A percentile compares a stretch with the other conserved stretches of the same genome.
Conservation (phyloP, 2,113 vertebrate genomes). For the Orthonyx spaldingii region DNA sequence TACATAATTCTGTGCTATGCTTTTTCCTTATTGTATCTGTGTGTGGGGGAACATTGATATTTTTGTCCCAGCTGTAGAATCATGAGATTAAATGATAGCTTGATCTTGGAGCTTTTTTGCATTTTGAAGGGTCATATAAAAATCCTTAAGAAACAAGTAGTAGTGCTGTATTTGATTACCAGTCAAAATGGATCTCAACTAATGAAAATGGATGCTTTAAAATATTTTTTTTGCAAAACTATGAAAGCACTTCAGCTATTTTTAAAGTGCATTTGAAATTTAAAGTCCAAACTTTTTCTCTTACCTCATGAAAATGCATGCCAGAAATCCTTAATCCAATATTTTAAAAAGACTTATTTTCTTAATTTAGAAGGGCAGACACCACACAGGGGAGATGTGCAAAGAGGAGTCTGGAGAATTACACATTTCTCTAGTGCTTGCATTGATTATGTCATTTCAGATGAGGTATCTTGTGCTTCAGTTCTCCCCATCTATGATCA, state of each 20-base stretch:
- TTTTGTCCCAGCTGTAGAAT: background rate
- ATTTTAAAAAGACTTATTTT: background rate
- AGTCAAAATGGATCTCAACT: background rate
- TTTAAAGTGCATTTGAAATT: background rate
- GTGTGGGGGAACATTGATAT: background rate
- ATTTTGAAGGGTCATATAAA: background rate
- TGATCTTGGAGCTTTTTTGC: background rate
- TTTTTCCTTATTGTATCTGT: background rate
- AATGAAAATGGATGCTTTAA: conserved; percentile 13
- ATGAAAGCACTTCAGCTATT: background rate
- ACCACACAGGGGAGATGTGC: background rate
- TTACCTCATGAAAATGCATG: background rate
- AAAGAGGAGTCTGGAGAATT: background rate
- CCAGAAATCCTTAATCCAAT: background rate
- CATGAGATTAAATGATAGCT: background rate
- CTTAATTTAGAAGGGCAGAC: background rate
- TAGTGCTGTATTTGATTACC: background rate
- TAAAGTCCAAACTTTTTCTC: background rate
- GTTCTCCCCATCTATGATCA: background rate
- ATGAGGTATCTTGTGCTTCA: background rate
- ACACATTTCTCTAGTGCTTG: background rate
- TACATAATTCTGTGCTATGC: background rate
- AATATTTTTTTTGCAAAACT: background rate
- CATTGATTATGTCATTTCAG: background rate
- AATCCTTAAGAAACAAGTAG: background rate